Base-by-base conservation (phyloP, 2,797 vertebrate species). In the Aratinga solstitialis region DNA sequence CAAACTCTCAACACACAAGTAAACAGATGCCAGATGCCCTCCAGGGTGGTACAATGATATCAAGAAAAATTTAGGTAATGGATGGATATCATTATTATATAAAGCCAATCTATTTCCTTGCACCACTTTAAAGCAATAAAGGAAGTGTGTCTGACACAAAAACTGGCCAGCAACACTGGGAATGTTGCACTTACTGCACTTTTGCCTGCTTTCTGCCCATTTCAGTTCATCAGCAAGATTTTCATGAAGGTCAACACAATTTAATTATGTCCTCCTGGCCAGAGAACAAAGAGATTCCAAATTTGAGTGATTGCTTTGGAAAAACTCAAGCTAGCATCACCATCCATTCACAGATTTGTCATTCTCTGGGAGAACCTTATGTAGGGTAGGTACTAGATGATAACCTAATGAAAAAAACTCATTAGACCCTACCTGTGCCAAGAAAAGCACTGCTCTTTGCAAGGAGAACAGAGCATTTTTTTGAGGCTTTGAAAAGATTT, bases 221-320 rank as follows among this genome's bases (percentile, higher is more conserved):
- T 95, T 71, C 42, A 74, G n/a, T 83, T 91, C 56, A 84, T 93
- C 87, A 90, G 87, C 87, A 93, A 77, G 43, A 86, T 83, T 95
- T 76, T 91, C 34, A 12, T 61, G 89, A 92, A 94, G 87, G 93
- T 94, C 93, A 83, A 76, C 11, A 43, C 51, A 34, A 93, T 92
- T 84, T 80, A 81, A 84, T 89, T 90, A 83, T 11, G 82, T 73
- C 72, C 67, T 45, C 67, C 51, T 58, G 47, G 40, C 56, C 79
- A 85, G 63, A 85, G 63, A 84, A 84, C 63, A 71, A 54, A 54
- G 38, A 26, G 54, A 81, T 85, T 76, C 75, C 69, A 61, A 84
- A 72, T 53, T 12, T 48, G 78, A 91, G 42, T 50, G 66, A 56
- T 29, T 53, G 51, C 42, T 87, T 83, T 54, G 45, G 79, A 83